Evolutionary conservation across 2,113 vertebrate species (phyloP).

Genomic region (Cervus canadensis): DNA sequence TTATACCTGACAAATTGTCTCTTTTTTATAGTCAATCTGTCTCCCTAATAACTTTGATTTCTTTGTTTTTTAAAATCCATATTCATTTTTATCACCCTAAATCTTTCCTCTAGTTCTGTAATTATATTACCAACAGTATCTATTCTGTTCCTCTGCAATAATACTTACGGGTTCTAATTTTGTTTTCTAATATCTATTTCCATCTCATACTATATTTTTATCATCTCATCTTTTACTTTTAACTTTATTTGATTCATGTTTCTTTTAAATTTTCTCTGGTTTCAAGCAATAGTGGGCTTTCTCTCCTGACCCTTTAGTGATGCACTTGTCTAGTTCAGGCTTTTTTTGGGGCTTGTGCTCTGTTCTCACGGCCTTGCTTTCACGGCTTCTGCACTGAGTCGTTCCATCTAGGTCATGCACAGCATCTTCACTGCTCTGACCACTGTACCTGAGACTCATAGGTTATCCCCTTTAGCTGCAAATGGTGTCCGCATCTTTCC

Average conservation of each 20-base stretch:
- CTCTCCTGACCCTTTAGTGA: not conserved
- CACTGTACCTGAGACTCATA: not conserved
- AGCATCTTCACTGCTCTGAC: not conserved
- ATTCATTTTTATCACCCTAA: not conserved
- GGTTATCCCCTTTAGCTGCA: not conserved
- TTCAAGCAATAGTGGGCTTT: not conserved
- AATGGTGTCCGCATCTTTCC: not conserved
- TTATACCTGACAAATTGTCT: not conserved
- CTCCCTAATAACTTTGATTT: not conserved
- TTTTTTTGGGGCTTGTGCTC: not conserved
- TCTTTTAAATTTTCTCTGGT: not conserved
- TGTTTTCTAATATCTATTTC: not conserved
- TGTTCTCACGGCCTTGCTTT: not conserved
- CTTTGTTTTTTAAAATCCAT: not conserved
- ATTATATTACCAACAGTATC: not conserved
- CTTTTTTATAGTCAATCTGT: not conserved
- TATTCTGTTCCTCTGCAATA: not conserved
- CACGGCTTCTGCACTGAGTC: fast-evolving
- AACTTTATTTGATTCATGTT: not conserved
- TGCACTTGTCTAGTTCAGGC: not conserved
- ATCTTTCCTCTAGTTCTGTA: not conserved
- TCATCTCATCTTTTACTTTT: not conserved
- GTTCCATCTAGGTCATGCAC: not conserved
- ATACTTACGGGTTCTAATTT: not conserved
- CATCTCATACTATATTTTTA: not conserved